phyloP scores from a whole-genome alignment of 2,797 vertebrate species.

The Propithecus perrieri region DNA sequence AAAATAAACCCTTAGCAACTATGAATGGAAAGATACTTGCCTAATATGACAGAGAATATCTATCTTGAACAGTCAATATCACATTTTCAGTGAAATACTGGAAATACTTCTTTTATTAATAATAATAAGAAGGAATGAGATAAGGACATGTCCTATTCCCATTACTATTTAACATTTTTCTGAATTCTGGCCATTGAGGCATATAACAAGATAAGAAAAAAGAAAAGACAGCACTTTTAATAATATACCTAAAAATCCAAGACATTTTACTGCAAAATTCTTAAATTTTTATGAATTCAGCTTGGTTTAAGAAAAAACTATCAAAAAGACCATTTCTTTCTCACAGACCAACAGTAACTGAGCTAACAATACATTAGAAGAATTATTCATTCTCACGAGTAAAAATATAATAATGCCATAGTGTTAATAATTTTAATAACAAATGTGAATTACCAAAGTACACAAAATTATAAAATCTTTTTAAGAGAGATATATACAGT shows the following conservation, averaged over 20 bases:
- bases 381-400: not conserved
- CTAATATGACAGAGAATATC: not conserved
- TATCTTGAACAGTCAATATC: not conserved
- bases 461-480: not conserved
- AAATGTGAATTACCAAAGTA: not conserved
- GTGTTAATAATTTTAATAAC: not conserved
- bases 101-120: not conserved
- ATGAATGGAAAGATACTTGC: not conserved
- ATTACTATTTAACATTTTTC: not conserved
- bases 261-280: not conserved
- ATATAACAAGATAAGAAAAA: not conserved
- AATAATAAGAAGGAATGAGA: not conserved
- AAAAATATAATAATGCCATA: not conserved
- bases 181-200: not conserved
- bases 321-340: not conserved
- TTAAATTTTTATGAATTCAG: not conserved
- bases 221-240: not conserved
- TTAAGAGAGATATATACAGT: not conserved
- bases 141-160: not conserved
- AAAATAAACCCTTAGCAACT: not conserved
- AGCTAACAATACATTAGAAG: not conserved
- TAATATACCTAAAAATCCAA: not conserved
- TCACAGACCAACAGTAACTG: not conserved
- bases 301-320: not conserved
- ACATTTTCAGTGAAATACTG: not conserved